phyloP scores from a whole-genome alignment of 2,888 invertebrate species.

The Ochropleura plecta region DNA sequence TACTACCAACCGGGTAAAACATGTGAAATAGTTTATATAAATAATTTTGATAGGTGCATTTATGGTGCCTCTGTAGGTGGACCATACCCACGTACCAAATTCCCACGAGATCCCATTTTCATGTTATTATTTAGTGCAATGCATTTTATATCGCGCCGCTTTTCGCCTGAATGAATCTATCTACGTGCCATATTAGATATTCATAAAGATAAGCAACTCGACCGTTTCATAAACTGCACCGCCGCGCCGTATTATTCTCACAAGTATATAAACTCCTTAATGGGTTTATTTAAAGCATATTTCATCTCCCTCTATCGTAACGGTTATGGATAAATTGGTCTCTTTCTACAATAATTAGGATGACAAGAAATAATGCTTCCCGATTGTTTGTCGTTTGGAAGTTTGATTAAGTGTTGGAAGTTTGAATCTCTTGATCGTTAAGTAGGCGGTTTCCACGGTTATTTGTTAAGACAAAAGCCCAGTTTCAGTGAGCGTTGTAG shows the following conservation, averaged over 20 bases:
- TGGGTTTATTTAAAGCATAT: constrained; percentile 62
- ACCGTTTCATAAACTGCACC: constrained; percentile 49
- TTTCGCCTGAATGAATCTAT: constrained; percentile 19
- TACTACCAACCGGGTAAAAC: not conserved
- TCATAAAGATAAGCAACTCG: constrained; percentile 26
- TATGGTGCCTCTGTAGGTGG: not conserved
- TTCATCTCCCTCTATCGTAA: constrained; percentile 54
- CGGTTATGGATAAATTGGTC: constrained; percentile 41
- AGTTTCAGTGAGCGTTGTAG: constrained; percentile 17
- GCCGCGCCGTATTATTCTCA: constrained; percentile 42
- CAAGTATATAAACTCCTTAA: constrained; percentile 67
- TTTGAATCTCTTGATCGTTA: constrained; percentile 61
- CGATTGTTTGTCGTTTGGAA: constrained; percentile 71
- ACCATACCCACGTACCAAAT: not conserved
- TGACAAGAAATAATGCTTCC: constrained; percentile 67
- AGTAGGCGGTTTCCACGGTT: constrained; percentile 54
- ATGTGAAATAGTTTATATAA: too few species aligned
- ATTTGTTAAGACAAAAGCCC: constrained; percentile 47
- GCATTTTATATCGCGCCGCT: constrained; percentile 24
- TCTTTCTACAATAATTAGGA: constrained; percentile 68
- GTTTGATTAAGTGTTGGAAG: constrained; percentile 67
- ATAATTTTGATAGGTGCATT: not conserved
- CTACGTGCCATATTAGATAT: constrained; percentile 25
- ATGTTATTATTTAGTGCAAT: constrained; percentile 6
- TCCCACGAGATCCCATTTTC: not conserved